Evolutionary conservation across 37 sponge, comb jelly and placozoan species (phyloP).

Genomic region (Ianthella basta): DNA sequence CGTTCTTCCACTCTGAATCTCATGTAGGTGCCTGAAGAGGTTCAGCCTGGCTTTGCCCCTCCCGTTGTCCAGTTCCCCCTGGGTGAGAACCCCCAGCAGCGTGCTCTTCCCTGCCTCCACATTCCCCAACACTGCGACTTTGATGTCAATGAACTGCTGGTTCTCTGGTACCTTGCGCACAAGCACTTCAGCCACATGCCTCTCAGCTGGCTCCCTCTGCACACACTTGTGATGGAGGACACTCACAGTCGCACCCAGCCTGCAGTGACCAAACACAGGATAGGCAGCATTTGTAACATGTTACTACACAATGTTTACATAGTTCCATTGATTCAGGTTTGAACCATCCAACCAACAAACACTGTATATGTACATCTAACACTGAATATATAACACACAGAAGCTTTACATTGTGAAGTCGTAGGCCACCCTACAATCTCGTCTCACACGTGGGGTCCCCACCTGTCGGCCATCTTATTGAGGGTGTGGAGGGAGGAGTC

Average conservation of each 20-base stretch:
- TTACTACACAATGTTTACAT: conserved; percentile 2
- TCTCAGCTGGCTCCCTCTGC: neutral
- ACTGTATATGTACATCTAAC: too few species aligned
- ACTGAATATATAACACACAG: too few species aligned
- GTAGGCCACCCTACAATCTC: too few species aligned
- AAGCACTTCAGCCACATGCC: conserved; percentile 71
- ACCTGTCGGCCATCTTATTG: conserved; percentile 88
- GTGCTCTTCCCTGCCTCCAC: conserved; percentile 97
- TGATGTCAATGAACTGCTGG: conserved; percentile 90
- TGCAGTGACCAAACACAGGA: conserved; percentile 22
- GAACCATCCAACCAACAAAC: too few species aligned
- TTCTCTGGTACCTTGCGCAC: conserved; percentile 91
- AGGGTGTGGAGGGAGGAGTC: conserved; percentile 84
- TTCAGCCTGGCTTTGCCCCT: conserved; percentile 92
- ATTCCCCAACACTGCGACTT: conserved; percentile 92
- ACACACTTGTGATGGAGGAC: conserved; percentile 45
- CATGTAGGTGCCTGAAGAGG: conserved; percentile 95
- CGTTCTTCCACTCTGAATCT: conserved; percentile 95
- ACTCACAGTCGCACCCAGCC: conserved; percentile 78
- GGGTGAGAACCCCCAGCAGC: conserved; percentile 94
- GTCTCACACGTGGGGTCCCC: neutral
- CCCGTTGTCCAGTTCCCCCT: conserved; percentile 98
- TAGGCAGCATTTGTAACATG: too few species aligned
- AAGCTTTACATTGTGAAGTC: too few species aligned
- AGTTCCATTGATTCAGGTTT: too few species aligned